phyloP scores from a whole-genome alignment of 2,888 invertebrate species.

The Acronicta leporina region DNA sequence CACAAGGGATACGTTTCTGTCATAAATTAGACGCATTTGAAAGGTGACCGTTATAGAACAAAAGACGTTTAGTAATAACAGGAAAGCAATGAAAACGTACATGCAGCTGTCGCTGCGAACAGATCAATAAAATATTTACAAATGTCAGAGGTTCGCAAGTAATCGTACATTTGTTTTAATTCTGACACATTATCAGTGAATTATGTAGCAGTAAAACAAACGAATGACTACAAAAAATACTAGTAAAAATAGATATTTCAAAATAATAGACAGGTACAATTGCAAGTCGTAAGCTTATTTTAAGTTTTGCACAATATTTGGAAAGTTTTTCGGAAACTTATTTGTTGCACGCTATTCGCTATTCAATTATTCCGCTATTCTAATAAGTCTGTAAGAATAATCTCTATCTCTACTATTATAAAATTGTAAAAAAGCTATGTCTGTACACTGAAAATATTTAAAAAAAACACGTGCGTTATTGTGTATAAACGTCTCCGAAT shows the following conservation, averaged over 20 bases:
- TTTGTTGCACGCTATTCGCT: no score
- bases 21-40: slow-evolving; percentile 55
- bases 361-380: no score
- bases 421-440: no score
- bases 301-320: background rate
- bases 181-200: slow-evolving; percentile 25
- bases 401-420: no score
- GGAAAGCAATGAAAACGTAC: slow-evolving; percentile 51
- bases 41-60: slow-evolving; percentile 57
- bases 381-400: background rate
- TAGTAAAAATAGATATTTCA: slow-evolving; percentile 7
- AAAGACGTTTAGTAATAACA: slow-evolving; percentile 57
- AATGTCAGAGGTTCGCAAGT: slow-evolving; percentile 50
- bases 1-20: slow-evolving; percentile 40
- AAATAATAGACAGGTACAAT: background rate
- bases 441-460: no score
- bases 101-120: slow-evolving; percentile 53
- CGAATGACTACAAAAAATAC: slow-evolving; percentile 7
- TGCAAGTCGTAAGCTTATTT: slow-evolving; percentile 5
- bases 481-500: no score
- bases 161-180: slow-evolving; percentile 23
- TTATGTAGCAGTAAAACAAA: slow-evolving; percentile 19
- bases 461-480: no score
- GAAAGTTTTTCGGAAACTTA: background rate
- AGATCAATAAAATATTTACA: slow-evolving; percentile 46